Evolutionary conservation across 2,888 invertebrate genomes (phyloP).

Genomic region (Pemphredon lugubris): DNA sequence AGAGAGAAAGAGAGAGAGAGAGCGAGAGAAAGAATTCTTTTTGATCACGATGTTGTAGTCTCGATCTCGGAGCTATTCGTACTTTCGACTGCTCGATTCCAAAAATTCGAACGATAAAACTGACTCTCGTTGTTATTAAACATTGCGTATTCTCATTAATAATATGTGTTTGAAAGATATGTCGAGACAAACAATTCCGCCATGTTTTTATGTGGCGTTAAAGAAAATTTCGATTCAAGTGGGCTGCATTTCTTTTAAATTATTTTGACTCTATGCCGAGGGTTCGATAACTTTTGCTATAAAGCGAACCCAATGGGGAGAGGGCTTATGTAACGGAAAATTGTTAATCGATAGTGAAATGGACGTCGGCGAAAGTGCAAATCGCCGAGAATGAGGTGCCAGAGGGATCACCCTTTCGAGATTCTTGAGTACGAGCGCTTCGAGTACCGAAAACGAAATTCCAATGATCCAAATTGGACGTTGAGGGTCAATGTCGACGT

Average conservation of each 20-base stretch:
- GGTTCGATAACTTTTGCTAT: too few relatives aligned
- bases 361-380: background rate
- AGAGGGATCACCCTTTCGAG: slow-evolving; percentile 13
- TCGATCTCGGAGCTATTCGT: slow-evolving; percentile 16
- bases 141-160: too few relatives aligned
- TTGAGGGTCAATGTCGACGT: background rate
- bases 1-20: slow-evolving; percentile 25
- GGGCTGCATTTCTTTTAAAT: too few relatives aligned
- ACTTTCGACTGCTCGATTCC: slow-evolving; percentile 19
- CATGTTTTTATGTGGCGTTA: too few relatives aligned
- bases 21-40: slow-evolving; percentile 15
- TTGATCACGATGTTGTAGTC: slow-evolving; percentile 22
- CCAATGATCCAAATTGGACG: background rate
- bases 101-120: too few relatives aligned
- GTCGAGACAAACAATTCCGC: too few relatives aligned
- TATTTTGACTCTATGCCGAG: too few relatives aligned
- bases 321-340: too few relatives aligned
- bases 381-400: slow-evolving; percentile 3
- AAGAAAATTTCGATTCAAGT: too few relatives aligned
- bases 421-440: slow-evolving; percentile 21
- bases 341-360: background rate
- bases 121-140: too few relatives aligned
- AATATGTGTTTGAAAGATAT: too few relatives aligned
- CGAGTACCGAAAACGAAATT: slow-evolving; percentile 13
- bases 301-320: too few relatives aligned